These are phyloP conservation scores for Luidia sarsii DNA, from an alignment of 53 echinoderm and acorn worm genomes.

Conservation along the genomic window DNA sequence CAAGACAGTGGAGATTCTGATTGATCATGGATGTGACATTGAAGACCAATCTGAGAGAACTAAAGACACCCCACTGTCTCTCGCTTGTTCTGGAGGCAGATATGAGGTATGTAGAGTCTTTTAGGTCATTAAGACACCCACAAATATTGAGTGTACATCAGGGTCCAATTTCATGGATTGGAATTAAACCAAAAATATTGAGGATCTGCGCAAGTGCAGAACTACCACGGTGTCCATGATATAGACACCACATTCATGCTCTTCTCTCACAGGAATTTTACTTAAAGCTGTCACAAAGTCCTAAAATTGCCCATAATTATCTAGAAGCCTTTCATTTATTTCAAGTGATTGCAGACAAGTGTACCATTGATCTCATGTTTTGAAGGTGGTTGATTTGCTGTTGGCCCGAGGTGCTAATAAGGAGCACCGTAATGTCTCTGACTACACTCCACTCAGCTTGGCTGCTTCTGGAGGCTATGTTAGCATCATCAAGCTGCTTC, in stretches of 20 bases:
- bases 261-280: no score
- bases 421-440: conserved; percentile 97
- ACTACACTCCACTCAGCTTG: conserved; percentile 97
- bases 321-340: no score
- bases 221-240: no score
- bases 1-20: conserved; percentile 90
- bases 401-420: conserved; percentile 91
- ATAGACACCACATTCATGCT: no score
- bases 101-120: conserved; percentile 79
- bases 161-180: not conserved
- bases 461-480: conserved; percentile 98
- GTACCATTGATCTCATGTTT: no score
- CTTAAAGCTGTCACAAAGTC: no score
- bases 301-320: no score
- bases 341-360: no score
- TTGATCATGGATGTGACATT: conserved; percentile 84
- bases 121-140: not conserved
- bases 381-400: conserved; percentile 90
- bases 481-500: conserved; percentile 93
- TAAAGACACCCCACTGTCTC: conserved; percentile 95
- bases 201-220: not conserved
- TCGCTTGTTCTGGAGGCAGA: conserved; percentile 97
- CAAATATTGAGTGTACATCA: not conserved
- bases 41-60: conserved; percentile 98
- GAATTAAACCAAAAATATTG: not conserved